Conservation (phyloP, 2,888 invertebrate genomes). For the Tinea trinotella region DNA sequence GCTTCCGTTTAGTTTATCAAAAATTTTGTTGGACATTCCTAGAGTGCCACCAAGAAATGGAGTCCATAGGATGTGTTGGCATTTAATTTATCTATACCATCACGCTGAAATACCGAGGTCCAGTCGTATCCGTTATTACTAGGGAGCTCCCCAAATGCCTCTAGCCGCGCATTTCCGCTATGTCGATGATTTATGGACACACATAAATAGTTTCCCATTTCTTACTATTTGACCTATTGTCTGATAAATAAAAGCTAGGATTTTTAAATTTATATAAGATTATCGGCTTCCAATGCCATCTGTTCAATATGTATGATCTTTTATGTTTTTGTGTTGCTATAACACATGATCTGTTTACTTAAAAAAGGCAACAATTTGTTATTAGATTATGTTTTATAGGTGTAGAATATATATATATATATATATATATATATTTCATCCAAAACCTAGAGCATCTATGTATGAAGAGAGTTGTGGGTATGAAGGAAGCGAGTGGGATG, state of each 20-base stretch:
- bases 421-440: too few relatives aligned
- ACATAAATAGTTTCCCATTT: neutral
- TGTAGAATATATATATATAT: too few relatives aligned
- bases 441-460: too few relatives aligned
- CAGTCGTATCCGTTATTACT: conserved; percentile 44
- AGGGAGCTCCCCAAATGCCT: conserved; percentile 33
- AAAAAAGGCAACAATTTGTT: neutral
- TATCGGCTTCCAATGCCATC: neutral
- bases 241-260: conserved; percentile 3
- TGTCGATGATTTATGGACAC: conserved; percentile 61
- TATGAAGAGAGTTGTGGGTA: too few relatives aligned
- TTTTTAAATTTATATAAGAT: neutral
- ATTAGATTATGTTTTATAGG: too few relatives aligned
- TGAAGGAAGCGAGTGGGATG: too few relatives aligned
- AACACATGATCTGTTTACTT: neutral
- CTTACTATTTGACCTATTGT: conserved; percentile 15
- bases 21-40: conserved; percentile 68
- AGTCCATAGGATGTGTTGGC: conserved; percentile 56
- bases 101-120: conserved; percentile 39
- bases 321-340: neutral
- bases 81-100: conserved; percentile 69
- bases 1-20: conserved; percentile 68
- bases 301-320: neutral
- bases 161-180: conserved; percentile 61
- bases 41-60: conserved; percentile 48